Conservation (phyloP, 2,888 invertebrate species). For the Fragum whitleyi region DNA sequence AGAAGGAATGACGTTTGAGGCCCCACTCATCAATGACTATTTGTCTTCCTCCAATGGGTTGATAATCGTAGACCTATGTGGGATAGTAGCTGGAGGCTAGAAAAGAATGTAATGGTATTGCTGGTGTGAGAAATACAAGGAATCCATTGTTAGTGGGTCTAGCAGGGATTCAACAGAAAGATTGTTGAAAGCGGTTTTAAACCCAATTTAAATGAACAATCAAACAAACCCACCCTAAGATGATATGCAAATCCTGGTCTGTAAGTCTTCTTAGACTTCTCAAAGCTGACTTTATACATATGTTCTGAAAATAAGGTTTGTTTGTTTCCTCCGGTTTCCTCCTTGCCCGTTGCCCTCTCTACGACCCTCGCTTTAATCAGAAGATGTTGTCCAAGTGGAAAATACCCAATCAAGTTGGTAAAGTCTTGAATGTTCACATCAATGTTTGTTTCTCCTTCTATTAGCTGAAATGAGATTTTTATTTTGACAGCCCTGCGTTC, state of each 20-base stretch:
- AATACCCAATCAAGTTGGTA: neutral
- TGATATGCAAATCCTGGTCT: constrained; percentile 9
- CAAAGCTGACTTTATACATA: constrained; percentile 9
- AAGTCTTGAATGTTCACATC: neutral
- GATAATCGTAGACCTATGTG: too few relatives aligned
- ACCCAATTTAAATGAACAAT: too few relatives aligned
- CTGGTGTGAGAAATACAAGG: too few relatives aligned
- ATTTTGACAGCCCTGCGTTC: too few relatives aligned
- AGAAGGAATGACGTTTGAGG: too few relatives aligned
- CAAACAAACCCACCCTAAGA: neutral
- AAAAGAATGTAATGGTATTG: too few relatives aligned
- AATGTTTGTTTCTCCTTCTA: neutral
- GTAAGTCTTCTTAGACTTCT: constrained; percentile 9
- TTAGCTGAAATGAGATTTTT: neutral
- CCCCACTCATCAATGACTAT: too few relatives aligned
- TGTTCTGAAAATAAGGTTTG: neutral
- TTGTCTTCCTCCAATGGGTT: too few relatives aligned
- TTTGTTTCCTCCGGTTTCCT: neutral
- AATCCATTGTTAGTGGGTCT: too few relatives aligned
- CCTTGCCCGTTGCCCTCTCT: neutral
- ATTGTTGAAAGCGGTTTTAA: too few relatives aligned
- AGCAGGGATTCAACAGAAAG: too few relatives aligned
- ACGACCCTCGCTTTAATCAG: neutral
- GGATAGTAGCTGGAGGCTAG: too few relatives aligned
- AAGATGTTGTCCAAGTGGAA: neutral